Conservation (phyloP, 2,113 vertebrate species). For the Laticauda laticaudata region DNA sequence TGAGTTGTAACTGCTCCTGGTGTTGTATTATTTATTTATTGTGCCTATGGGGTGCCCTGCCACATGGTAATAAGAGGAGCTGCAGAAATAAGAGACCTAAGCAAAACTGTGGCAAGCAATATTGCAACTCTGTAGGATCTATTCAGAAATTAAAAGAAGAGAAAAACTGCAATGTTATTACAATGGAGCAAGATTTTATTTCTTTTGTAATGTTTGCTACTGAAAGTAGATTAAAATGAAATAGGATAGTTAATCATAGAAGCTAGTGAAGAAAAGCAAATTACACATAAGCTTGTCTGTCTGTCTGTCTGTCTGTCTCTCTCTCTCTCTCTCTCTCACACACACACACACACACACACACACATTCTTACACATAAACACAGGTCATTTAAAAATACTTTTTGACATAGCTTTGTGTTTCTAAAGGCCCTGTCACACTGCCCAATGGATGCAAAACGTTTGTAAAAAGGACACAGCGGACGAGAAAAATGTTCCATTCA, state of each 20-base stretch:
- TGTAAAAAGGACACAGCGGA: no score
- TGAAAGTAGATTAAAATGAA: slow-evolving; percentile 29
- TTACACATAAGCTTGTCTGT: slow-evolving; percentile 33
- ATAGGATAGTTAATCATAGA: slow-evolving; percentile 35
- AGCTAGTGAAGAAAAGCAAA: slow-evolving; percentile 35
- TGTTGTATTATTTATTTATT: slow-evolving; percentile 76
- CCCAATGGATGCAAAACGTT: no score
- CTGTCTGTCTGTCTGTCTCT: not conserved
- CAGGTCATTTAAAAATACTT: not conserved
- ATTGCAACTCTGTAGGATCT: slow-evolving; percentile 54
- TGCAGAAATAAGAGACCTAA: slow-evolving; percentile 67
- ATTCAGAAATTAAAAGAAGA: slow-evolving; percentile 62
- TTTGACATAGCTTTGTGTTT: not conserved
- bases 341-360: not conserved
- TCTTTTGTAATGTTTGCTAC: slow-evolving; percentile 28
- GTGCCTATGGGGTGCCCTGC: slow-evolving; percentile 63
- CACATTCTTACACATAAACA: not conserved
- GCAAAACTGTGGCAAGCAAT: slow-evolving; percentile 68
- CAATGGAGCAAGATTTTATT: slow-evolving; percentile 27
- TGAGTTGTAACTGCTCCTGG: slow-evolving; percentile 69
- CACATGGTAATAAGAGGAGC: slow-evolving; percentile 64
- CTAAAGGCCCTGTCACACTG: not conserved
- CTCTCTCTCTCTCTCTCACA: no score
- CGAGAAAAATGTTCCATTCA: no score
- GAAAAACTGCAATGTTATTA: slow-evolving; percentile 61